Evolutionary conservation across 2,888 invertebrate genomes (phyloP), one percentile per base, ranked within the genome.

Genomic region (Tiliacea citrago): DNA sequence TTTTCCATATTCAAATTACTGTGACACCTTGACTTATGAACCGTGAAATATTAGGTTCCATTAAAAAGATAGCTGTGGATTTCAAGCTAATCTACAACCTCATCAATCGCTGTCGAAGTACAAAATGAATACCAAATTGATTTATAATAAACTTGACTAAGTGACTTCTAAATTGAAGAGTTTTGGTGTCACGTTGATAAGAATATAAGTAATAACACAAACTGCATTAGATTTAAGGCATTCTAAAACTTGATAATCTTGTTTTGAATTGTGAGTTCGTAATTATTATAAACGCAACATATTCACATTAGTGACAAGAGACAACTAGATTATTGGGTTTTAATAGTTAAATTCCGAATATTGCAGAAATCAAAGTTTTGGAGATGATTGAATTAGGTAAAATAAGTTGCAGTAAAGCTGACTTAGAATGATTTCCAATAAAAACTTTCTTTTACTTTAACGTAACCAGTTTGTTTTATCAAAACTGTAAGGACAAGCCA

Each of bases 211-310:
- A 82, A 80, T 81, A 83, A 80, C 87, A 84, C 82, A 66, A 77
- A 83, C 73, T 77, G 77, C 74, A 80, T 83, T 84, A 76, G 71
- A 84, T 79, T 84, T 77, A 84, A 75, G 67, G 80, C 80, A 72
- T 82, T 83, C 73, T 85, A 80, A 86, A 90, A 88, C 88, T 80
- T 76, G 82, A 88, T 86, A 86, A 81, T 88, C 88, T 86, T 81
- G 89, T 88, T 86, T 85, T 73, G 42, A 63, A 73, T 69, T 58
- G 18, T 1, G 1, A 18, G 29, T 35, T 49, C 49, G 73, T 68
- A 77, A 79, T 68, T 24, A 35, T 74, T 66, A 62, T 63, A 72
- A 79, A 66, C 7, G 57, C 29, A 79, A 77, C 49, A 58, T 61
- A 35, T 73, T 69, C 35, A 51, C n/a, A 51, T 75, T 49, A 60